phyloP scores from a whole-genome alignment of 2,888 invertebrate species.

The Philonicus albiceps region DNA sequence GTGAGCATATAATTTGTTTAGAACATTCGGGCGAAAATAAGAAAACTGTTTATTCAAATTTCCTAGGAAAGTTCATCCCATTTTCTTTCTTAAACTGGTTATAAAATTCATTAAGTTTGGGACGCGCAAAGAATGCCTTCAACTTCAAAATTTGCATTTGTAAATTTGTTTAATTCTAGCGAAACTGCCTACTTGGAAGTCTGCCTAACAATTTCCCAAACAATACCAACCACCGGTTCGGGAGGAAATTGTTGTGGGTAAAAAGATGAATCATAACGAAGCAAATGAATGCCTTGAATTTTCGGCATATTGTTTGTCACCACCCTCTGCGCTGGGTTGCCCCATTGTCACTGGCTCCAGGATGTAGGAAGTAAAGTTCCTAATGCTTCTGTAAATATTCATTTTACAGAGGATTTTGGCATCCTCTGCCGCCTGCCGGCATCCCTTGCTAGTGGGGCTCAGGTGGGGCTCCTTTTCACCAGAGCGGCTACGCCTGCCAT shows the following conservation, averaged over 20 bases:
- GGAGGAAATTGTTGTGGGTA: not conserved
- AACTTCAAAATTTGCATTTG: not conserved
- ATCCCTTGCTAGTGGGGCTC: not conserved
- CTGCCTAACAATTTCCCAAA: not conserved
- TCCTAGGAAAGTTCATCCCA: not conserved
- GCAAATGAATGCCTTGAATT: not conserved
- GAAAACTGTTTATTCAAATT: not conserved
- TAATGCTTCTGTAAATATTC: not conserved
- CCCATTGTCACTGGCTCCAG: not conserved
- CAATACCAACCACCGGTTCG: not conserved
- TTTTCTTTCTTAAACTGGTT: not conserved
- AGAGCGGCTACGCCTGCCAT: not conserved
- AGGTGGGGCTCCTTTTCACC: not conserved
- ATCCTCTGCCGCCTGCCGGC: not conserved
- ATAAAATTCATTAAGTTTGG: not conserved
- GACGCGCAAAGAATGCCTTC: not conserved
- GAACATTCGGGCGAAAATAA: not conserved
- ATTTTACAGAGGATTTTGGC: not conserved
- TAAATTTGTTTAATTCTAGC: not conserved
- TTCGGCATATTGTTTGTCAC: not conserved
- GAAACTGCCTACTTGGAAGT: not conserved
- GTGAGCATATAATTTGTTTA: not conserved
- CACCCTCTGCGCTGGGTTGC: not conserved
- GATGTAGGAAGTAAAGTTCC: not conserved
- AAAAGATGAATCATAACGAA: not conserved